Evolutionary conservation across 2,888 invertebrate genomes (phyloP).

Genomic region (Drosophila trichaetosa): DNA sequence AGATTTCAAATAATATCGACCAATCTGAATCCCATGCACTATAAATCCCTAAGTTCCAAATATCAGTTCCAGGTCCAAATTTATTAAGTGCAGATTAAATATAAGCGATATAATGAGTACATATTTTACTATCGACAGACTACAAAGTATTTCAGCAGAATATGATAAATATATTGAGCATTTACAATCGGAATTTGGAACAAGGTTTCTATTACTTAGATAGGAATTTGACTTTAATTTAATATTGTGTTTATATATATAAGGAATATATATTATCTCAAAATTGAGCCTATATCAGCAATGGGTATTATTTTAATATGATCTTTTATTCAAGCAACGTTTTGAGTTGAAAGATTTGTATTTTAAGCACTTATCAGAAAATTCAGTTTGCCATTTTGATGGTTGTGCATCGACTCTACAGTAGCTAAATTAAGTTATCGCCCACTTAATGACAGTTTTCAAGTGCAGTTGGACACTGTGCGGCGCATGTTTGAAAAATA

Average conservation of each 20-base stretch:
- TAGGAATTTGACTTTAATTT: not conserved
- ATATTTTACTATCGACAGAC: not conserved
- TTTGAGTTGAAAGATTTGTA: not conserved
- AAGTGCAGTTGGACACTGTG: conserved; percentile 39
- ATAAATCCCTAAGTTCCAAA: not conserved
- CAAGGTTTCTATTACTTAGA: no score
- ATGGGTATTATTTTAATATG: not conserved
- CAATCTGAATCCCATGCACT: not conserved
- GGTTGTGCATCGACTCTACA: not conserved
- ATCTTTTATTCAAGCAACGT: not conserved
- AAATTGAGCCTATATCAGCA: not conserved
- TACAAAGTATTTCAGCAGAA: not conserved
- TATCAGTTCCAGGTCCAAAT: not conserved
- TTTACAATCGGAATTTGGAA: not conserved
- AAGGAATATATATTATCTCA: not conserved
- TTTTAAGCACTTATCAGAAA: not conserved
- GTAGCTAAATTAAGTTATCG: not conserved
- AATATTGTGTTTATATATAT: not conserved
- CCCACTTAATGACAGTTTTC: not conserved
- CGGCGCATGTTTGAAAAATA: conserved; percentile 18
- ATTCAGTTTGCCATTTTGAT: not conserved
- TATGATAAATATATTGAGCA: not conserved
- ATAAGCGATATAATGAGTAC: not conserved
- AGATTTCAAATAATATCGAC: not conserved
- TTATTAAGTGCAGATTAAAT: not conserved